Conservation (phyloP, 2,113 vertebrate species). For the Octodon degus region DNA sequence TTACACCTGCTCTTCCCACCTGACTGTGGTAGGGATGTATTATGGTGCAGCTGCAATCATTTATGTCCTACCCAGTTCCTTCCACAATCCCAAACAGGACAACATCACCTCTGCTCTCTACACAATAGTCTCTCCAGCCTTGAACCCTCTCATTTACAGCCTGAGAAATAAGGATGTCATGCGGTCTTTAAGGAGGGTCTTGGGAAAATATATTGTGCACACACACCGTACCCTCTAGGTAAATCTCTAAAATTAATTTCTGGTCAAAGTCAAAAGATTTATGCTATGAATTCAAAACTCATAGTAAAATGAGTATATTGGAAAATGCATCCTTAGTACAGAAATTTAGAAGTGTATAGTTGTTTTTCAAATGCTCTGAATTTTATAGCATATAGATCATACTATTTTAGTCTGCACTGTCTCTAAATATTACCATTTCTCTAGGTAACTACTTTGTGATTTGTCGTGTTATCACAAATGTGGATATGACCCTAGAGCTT, state of each 20-base stretch:
- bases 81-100: constrained; percentile 58
- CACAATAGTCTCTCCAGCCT: constrained; percentile 67
- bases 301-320: background rate
- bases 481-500: background rate
- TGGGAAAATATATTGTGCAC: background rate
- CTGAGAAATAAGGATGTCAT: constrained; percentile 77
- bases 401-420: background rate
- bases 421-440: background rate
- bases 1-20: too few species aligned
- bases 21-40: too few species aligned
- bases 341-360: background rate
- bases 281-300: background rate
- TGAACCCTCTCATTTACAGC: constrained; percentile 75
- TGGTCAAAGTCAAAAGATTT: background rate
- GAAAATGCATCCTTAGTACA: background rate
- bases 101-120: constrained; percentile 78
- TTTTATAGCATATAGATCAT: background rate
- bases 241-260: background rate
- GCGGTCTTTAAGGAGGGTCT: constrained; percentile 51
- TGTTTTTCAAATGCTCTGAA: background rate
- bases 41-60: too few species aligned
- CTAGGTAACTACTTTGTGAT: background rate
- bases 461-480: background rate
- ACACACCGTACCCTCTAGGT: background rate
- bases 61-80: background rate